Base-by-base conservation (phyloP, 2,888 invertebrate species). In the Tenthredo scrophulariae region DNA sequence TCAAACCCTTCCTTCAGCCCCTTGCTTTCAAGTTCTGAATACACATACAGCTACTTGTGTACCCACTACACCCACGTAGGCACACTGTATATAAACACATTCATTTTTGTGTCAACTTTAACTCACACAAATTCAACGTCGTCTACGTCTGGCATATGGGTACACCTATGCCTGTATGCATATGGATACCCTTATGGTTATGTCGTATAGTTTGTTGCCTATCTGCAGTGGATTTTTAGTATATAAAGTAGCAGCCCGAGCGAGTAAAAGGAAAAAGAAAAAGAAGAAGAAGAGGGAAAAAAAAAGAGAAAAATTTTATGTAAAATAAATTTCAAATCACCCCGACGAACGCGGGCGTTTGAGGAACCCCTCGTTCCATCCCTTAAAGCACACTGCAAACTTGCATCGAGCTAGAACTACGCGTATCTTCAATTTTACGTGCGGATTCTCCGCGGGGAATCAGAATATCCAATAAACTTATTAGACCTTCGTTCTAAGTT, bases 291-390 rank as follows among this genome's bases (percentile, higher is more conserved):
- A 7, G 7, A n/a, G n/a, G n/a, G n/a, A n/a, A n/a, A 37, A 37
- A 37, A 7, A 6, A 54, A n/a, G 1, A n/a, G 1, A n/a, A n/a
- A 54, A 54, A 18, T 3, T n/a, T 7, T n/a, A 6, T 54, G n/a
- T 54, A 54, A 54, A 54, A 54, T 54, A n/a, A 54, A 54, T 54
- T 54, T 54, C 54, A n/a, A 54, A 54, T n/a, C 54, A 54, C 54
- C n/a, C 54, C 54, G n/a, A 54, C n/a, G n/a, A 54, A 54, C 18
- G 6, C 2, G 6, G 18, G 54, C 54, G 54, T n/a, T 54, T 54
- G n/a, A n/a, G 54, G 1, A 37, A 2, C 1, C 54, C 54, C n/a
- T n/a, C 54, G n/a, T n/a, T n/a, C 7, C 54, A 54, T 54, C n/a
- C 1, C n/a, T 54, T n/a, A 1, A 6, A 54, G 54, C n/a, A 54